Evolutionary conservation across 2,888 invertebrate species (phyloP), one percentile per base, ranked within the genome.

Genomic region (Fragum fragum): DNA sequence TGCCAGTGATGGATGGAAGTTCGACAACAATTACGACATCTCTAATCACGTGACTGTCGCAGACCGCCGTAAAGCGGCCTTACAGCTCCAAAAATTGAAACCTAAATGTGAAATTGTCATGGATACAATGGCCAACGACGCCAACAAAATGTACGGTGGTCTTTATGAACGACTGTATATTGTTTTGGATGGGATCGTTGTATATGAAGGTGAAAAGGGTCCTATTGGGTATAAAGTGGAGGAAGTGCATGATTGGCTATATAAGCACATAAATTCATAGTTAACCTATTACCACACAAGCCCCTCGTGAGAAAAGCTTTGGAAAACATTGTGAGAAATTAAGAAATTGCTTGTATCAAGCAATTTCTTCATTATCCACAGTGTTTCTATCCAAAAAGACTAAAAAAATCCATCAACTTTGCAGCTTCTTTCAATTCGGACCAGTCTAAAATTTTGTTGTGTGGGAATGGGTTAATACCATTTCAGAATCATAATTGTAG

Each of bases 161-260:
- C 66, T 90, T 29, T 91, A 85, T 69, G 93, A 93, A 59, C 79
- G 92, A n/a, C 82, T 93, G 39, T 92, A 91, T 74, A 87, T 92
- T 32, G 73, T 92, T 18, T 55, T 85, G 36, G 77, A 91, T 66
- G 90, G 86, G 14, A 74, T 87, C 0, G 79, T 92, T 18, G 89
- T 87, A 18, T 92, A 90, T 70, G 83, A 85, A 47, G 92, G 92
- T 0, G 86, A 85, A 9, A 76, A 86, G 16, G 92, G 93, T 0
- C 92, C 92, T 0, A 7, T 47, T 0, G 88, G 89, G 0, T 93
- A 92, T 73, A 66, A 76, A 18, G 16, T 90, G 6, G 80, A 88
- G 0, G 91, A 92, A 69, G 88, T 92, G 1, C 85, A 88, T 21
- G 80, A 86, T 0, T 92, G 92, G 92, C 75, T 93, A 39, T 70